Conservation (phyloP, 1,140 invertebrate genomes). For the Drosophila albomicans region DNA sequence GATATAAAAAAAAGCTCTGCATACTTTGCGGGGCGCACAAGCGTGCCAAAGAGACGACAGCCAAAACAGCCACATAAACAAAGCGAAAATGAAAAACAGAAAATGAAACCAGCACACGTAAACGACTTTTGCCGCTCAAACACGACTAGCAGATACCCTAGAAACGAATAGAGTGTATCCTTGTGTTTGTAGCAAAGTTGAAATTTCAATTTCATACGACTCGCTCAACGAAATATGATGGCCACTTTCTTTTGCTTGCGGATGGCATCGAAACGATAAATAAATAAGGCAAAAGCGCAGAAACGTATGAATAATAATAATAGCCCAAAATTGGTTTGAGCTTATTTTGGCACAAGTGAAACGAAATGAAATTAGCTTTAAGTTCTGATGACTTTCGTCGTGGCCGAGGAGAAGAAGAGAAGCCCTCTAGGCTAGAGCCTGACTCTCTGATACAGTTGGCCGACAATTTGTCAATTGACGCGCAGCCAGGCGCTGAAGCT, state of each 20-base stretch:
- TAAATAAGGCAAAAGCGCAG: background rate
- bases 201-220: background rate
- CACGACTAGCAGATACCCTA: background rate
- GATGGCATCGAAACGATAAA: background rate
- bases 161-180: background rate
- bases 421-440: conserved; percentile 1
- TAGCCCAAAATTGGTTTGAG: conserved; percentile 70
- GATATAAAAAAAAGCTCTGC: conserved; percentile 45
- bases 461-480: conserved; percentile 80
- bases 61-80: conserved; percentile 35
- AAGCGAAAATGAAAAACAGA: conserved; percentile 13
- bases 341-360: conserved; percentile 65
- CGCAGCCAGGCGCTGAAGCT: conserved; percentile 73
- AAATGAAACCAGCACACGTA: background rate
- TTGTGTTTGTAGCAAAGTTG: background rate
- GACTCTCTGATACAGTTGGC: background rate
- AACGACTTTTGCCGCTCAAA: background rate
- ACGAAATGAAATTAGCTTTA: conserved; percentile 76
- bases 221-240: too few relatives aligned
- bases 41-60: conserved; percentile 35
- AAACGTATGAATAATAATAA: conserved; percentile 62
- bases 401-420: background rate
- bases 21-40: conserved; percentile 40
- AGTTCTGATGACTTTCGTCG: conserved; percentile 61
- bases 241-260: too few relatives aligned